Evolutionary conservation across 2,797 vertebrate species (phyloP).

Genomic region (Cirrhinus mrigala): DNA sequence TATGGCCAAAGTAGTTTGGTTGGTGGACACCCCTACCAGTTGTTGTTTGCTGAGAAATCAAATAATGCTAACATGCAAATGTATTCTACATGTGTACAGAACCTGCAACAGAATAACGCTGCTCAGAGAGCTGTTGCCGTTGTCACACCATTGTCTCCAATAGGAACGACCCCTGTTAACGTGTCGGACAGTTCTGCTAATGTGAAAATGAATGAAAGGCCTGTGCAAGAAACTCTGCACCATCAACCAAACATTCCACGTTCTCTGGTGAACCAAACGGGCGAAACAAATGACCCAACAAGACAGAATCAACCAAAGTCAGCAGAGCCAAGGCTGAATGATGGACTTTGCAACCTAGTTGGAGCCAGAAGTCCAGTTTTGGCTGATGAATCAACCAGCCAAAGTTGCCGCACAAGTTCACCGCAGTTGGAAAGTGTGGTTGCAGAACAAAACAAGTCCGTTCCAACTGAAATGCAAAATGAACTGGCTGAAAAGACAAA

Average conservation of each 20-base stretch:
- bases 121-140: slow-evolving; percentile 70
- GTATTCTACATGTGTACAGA: slow-evolving; percentile 27
- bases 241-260: background rate
- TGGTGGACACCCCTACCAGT: background rate
- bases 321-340: background rate
- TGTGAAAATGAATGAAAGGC: slow-evolving; percentile 1
- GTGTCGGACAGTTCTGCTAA: background rate
- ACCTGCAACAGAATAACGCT: background rate
- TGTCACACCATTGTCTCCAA: slow-evolving; percentile 72
- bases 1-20: background rate
- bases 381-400: background rate
- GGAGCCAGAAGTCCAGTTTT: background rate
- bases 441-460: background rate
- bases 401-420: background rate
- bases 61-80: background rate
- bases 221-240: background rate
- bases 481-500: background rate
- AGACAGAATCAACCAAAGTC: background rate
- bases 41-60: slow-evolving; percentile 1
- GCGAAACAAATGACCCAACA: background rate
- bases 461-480: background rate
- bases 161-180: background rate
- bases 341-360: background rate
- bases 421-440: background rate
- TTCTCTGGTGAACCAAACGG: background rate